These are phyloP conservation scores for Tachystola acroxantha DNA, from an alignment of 2,888 invertebrate genomes.

Conservation along the genomic window DNA sequence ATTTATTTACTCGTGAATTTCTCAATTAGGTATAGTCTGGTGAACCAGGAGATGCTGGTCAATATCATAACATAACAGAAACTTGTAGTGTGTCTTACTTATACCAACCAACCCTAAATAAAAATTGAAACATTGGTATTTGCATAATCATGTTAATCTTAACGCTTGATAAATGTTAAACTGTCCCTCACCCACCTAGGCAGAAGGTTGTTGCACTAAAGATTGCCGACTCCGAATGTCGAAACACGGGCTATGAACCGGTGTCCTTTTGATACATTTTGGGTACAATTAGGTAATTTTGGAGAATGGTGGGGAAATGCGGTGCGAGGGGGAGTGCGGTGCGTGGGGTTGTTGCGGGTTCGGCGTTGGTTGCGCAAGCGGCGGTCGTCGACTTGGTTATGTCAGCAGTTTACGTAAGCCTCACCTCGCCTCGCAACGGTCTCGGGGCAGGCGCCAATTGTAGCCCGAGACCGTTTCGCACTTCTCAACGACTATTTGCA, in stretches of 20 bases:
- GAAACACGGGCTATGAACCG: constrained; percentile 59
- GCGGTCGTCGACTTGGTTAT: constrained; percentile 77
- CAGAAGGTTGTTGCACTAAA: constrained; percentile 67
- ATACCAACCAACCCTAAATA: too few species aligned
- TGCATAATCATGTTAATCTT: constrained; percentile 45
- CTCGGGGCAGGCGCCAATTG: constrained; percentile 62
- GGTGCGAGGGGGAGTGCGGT: constrained; percentile 41
- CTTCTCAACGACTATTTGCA: constrained; percentile 68
- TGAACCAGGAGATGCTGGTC: too few species aligned
- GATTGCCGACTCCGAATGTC: constrained; percentile 43
- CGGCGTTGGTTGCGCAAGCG: constrained; percentile 67
- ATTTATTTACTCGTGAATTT: too few species aligned
- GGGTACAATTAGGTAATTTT: constrained; percentile 71
- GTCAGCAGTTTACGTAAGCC: constrained; percentile 74
- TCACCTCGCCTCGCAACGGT: constrained; percentile 68
- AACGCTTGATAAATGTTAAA: constrained; percentile 32
- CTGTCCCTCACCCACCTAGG: constrained; percentile 47
- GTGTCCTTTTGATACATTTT: constrained; percentile 72
- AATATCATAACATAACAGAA: too few species aligned
- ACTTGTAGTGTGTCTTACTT: too few species aligned
- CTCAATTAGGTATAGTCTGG: too few species aligned
- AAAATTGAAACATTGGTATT: constrained; percentile 16
- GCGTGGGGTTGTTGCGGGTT: constrained; percentile 73
- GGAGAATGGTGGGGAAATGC: constrained; percentile 42
- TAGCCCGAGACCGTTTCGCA: constrained; percentile 66